These are phyloP conservation scores for Poecilia picta DNA, from an alignment of 2,797 vertebrate species.

Conservation along the genomic window DNA sequence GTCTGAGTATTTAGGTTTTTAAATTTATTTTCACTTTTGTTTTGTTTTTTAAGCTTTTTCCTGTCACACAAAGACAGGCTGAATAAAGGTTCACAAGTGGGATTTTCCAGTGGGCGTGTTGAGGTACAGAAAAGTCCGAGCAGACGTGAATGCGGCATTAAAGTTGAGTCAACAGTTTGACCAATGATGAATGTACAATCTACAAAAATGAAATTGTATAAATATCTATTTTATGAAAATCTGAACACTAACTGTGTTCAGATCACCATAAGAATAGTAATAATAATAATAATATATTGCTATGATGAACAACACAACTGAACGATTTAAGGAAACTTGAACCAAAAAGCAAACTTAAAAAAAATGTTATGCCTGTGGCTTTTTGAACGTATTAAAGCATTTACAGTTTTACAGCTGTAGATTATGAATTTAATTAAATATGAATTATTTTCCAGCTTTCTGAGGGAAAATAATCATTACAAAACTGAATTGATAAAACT, in stretches of 20 bases:
- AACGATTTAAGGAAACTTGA: background rate
- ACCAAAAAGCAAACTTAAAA: background rate
- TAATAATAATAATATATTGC: background rate
- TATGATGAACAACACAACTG: background rate
- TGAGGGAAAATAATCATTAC: no score
- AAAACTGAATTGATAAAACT: background rate
- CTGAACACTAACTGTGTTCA: background rate
- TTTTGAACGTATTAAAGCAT: background rate
- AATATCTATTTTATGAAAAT: background rate
- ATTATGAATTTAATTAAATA: no score
- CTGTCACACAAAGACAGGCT: background rate
- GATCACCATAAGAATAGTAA: background rate
- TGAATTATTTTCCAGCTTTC: no score
- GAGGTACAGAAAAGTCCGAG: background rate
- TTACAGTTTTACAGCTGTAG: background rate
- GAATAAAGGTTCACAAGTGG: background rate
- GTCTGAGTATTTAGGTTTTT: background rate
- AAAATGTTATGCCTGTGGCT: no score
- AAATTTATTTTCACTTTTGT: background rate
- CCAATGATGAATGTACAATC: background rate
- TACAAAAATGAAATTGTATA: background rate
- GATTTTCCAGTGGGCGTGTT: conserved; percentile 11
- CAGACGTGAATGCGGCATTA: background rate
- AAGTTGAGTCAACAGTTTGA: background rate
- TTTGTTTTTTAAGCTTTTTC: background rate